Conservation (phyloP, 2,888 invertebrate genomes). For the Tetranychus truncatus region DNA sequence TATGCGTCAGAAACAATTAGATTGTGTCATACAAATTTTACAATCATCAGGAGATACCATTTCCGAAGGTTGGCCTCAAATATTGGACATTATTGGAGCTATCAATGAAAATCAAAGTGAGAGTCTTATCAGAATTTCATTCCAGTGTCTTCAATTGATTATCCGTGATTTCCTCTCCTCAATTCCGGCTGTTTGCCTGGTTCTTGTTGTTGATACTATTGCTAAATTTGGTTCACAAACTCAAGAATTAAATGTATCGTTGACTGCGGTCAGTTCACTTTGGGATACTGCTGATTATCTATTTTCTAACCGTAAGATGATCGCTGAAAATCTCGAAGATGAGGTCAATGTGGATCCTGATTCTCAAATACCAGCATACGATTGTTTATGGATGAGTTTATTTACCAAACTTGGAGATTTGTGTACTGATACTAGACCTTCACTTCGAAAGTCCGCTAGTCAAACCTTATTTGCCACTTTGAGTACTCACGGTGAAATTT, state of each 20-base stretch:
- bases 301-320: constrained; percentile 66
- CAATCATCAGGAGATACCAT: constrained; percentile 82
- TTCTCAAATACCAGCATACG: constrained; percentile 11
- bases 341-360: neutral
- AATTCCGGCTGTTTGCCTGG: constrained; percentile 77
- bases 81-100: constrained; percentile 84
- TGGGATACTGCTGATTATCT: constrained; percentile 98
- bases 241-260: constrained; percentile 84
- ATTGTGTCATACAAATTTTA: constrained; percentile 76
- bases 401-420: constrained; percentile 67
- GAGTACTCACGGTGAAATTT: constrained; percentile 74
- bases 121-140: constrained; percentile 73
- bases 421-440: constrained; percentile 84
- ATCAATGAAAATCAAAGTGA: constrained; percentile 81
- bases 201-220: constrained; percentile 72
- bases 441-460: constrained; percentile 86
- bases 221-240: constrained; percentile 90
- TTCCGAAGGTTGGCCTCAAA: constrained; percentile 81
- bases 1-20: constrained; percentile 79
- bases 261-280: constrained; percentile 90
- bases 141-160: constrained; percentile 84
- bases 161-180: constrained; percentile 82
- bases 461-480: constrained; percentile 95
- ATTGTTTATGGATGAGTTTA: constrained; percentile 64
- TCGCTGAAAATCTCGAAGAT: constrained; percentile 35